Conservation (phyloP, 2,113 vertebrate species). For the Panurus biarmicus region DNA sequence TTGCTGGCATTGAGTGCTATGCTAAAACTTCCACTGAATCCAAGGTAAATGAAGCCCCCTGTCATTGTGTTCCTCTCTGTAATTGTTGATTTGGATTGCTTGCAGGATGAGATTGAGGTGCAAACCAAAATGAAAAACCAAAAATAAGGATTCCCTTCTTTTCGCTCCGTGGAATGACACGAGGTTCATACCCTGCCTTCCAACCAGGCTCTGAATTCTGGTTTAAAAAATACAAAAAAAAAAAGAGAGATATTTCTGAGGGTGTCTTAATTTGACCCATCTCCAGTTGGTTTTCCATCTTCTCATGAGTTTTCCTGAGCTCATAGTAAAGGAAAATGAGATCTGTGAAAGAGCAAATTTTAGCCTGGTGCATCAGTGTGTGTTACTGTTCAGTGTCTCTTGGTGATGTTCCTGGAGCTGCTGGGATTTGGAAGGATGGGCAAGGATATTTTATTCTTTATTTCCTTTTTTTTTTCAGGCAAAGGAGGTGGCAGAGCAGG, state of each 20-base stretch:
- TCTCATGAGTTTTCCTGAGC: neutral
- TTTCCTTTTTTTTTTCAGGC: constrained; percentile 71
- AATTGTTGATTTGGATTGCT: constrained; percentile 24
- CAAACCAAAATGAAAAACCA: neutral
- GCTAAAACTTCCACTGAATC: constrained; percentile 78
- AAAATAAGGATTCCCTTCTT: fast-evolving
- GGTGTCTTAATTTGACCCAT: neutral
- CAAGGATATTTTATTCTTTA: neutral
- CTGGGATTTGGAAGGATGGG: neutral
- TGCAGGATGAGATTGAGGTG: neutral
- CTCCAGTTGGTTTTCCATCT: neutral
- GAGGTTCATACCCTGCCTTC: neutral
- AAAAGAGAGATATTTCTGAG: neutral
- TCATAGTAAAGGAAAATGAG: neutral
- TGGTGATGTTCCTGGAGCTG: neutral
- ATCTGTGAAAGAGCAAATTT: neutral
- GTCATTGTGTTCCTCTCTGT: neutral
- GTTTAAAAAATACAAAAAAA: neutral
- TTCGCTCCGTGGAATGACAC: fast-evolving
- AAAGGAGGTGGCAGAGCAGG: constrained; percentile 82
- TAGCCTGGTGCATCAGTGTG: constrained; percentile 33
- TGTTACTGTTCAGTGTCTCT: neutral
- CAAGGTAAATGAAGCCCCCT: constrained; percentile 75
- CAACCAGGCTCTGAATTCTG: neutral
- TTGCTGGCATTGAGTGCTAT: constrained; percentile 89